Evolutionary conservation across 2,113 vertebrate genomes (phyloP).

Genomic region (Cynopterus brachyotis): DNA sequence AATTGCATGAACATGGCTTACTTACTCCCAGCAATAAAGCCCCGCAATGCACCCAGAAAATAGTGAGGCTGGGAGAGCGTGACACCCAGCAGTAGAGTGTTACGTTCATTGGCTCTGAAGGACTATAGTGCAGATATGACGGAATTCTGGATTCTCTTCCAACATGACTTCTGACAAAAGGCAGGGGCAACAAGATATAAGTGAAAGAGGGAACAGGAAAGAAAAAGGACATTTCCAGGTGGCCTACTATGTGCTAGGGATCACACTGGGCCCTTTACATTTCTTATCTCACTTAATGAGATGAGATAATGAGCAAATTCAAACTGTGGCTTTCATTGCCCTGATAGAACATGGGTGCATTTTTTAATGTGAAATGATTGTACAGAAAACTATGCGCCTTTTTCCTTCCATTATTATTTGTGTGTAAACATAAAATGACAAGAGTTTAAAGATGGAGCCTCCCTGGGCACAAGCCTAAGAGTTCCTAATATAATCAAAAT

Average conservation of each 20-base stretch:
- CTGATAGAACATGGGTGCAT: background rate
- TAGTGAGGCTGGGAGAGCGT: rapidly evolving
- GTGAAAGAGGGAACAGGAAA: background rate
- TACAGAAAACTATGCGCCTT: background rate
- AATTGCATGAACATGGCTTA: background rate
- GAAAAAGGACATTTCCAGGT: background rate
- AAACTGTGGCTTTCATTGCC: background rate
- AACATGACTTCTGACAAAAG: background rate
- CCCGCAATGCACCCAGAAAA: background rate
- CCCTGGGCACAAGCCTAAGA: slow-evolving; percentile 52
- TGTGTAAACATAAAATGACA: slow-evolving; percentile 64
- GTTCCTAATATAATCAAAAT: slow-evolving; percentile 68
- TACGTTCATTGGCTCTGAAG: background rate
- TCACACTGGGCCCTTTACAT: background rate
- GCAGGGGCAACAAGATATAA: background rate
- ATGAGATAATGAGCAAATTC: background rate
- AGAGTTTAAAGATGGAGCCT: slow-evolving; percentile 59
- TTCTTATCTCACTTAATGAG: background rate
- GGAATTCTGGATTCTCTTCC: background rate
- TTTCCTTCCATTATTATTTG: slow-evolving; percentile 54
- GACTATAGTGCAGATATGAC: too few species aligned
- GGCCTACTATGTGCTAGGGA: background rate
- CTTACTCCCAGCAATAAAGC: background rate
- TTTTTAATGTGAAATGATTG: slow-evolving; percentile 3
- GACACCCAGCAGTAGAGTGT: rapidly evolving